Percentiles rank a stretch among this genome's conserved stretches.
phyloP scores from a whole-genome alignment of 2,113 vertebrate species.

The Prunella fulvescens region DNA sequence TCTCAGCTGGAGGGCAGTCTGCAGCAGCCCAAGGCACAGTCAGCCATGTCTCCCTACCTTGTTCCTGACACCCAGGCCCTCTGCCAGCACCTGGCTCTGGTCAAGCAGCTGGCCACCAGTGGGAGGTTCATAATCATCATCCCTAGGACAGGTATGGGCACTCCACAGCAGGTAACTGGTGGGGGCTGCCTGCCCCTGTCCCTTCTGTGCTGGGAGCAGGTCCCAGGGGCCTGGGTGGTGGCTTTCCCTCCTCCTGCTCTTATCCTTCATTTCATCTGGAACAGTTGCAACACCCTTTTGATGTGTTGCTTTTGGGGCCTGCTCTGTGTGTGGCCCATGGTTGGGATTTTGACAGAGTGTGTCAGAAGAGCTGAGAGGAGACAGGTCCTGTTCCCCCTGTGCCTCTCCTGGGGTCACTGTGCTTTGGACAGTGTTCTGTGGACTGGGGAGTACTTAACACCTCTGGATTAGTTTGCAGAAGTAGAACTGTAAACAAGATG shows the following conservation, averaged over 20 bases:
- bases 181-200: neutral
- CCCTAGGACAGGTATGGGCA: conserved; percentile 84
- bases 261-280: neutral
- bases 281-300: neutral
- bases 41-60: conserved; percentile 96
- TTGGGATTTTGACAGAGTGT: neutral
- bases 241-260: neutral
- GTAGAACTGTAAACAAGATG: neutral
- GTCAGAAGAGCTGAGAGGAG: neutral
- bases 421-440: neutral
- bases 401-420: neutral
- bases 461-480: neutral
- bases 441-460: neutral
- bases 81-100: conserved; percentile 87
- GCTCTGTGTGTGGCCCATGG: neutral
- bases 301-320: neutral
- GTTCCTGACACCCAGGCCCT: conserved; percentile 91
- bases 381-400: neutral
- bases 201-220: neutral
- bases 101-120: conserved; percentile 88
- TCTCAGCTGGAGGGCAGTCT: conserved; percentile 97
- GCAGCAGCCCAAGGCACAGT: conserved; percentile 93
- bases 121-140: conserved; percentile 98
- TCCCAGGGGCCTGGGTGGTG: neutral
- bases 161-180: neutral